Evolutionary conservation across 2,888 invertebrate genomes (phyloP), one percentile per base, ranked within the genome.

Genomic region (Stomorhina lunata): DNA sequence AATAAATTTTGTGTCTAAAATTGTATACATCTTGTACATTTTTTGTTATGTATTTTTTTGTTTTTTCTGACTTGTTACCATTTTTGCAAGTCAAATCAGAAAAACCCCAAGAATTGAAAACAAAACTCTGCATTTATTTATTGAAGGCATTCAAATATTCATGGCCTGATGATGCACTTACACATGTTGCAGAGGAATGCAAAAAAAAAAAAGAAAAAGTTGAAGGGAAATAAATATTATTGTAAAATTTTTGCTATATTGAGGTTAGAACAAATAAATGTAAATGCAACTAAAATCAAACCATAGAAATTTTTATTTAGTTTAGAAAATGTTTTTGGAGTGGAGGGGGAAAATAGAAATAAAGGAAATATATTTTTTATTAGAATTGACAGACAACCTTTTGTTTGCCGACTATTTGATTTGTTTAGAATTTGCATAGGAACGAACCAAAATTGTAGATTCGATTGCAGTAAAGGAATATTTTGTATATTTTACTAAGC

Each of bases 1-100:
- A 75, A 82, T 82, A 82, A 82, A 63, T 75, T 78, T 55, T 43
- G 59, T 40, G 9, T 40, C 12, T 25, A 72, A 48, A 61, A 43
- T 66, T 68, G 25, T 68, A 40, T 27, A 53, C 43, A 77, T 37
- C 50, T 77, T 77, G 40, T 55, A 34, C n/a, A n/a, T n/a, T 9
- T 22, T 25, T 53, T 15, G 25, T 43, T 1, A 7, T 72, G 45
- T 50, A 45, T 61, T 57, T 45, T 48, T 65, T 59, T 71, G 37
- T 66, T 17, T 34, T n/a, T n/a, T n/a, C n/a, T n/a, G n/a, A n/a
- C n/a, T n/a, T n/a, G n/a, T n/a, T n/a, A n/a, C n/a, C n/a, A 69
- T 53, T 50, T 50, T 61, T 25, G 61, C 61, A 53, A 69, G 69
- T 53, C 69, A 77, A 69, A 69, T 69, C 68, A 48, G 32, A 45